A percentile compares a stretch with the other conserved stretches of the same genome.
These are phyloP conservation scores for Aquatica leii DNA, from an alignment of 2,888 invertebrate genomes.

Conservation along the genomic window DNA sequence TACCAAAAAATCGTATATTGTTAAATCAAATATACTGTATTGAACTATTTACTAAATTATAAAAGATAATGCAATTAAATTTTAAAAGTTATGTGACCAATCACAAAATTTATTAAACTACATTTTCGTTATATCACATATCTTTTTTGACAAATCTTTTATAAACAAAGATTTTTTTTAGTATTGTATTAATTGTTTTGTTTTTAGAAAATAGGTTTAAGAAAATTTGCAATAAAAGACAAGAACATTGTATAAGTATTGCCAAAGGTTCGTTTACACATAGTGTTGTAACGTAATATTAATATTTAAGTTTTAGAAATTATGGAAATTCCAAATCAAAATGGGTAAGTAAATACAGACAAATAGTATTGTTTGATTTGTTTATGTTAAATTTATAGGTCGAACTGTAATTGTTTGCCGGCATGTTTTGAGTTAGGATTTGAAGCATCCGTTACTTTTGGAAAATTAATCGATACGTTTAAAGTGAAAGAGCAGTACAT, in stretches of 20 bases:
- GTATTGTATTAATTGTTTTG: too few species aligned
- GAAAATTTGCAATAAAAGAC: slow-evolving; percentile 77
- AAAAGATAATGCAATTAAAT: too few species aligned
- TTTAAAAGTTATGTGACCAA: too few species aligned
- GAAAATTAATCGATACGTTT: slow-evolving; percentile 42
- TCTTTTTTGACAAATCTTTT: too few species aligned
- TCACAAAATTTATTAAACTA: too few species aligned
- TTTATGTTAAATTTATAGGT: slow-evolving; percentile 25
- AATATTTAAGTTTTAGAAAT: slow-evolving; percentile 7
- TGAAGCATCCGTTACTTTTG: slow-evolving; percentile 57
- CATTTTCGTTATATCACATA: too few species aligned
- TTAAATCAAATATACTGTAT: too few species aligned
- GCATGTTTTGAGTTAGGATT: slow-evolving; percentile 81
- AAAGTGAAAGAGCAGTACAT: slow-evolving; percentile 41
- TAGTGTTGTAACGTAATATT: not conserved
- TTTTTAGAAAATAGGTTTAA: slow-evolving; percentile 71
- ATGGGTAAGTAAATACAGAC: slow-evolving; percentile 10
- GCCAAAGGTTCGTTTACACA: slow-evolving; percentile 54
- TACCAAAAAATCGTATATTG: too few species aligned
- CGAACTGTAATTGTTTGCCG: slow-evolving; percentile 69
- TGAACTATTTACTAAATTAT: too few species aligned
- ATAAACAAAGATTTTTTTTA: too few species aligned
- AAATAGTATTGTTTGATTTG: not conserved
- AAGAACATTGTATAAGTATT: slow-evolving; percentile 68
- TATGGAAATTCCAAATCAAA: slow-evolving; percentile 22